Conservation (phyloP, 2,797 vertebrate genomes). For the Meriones psammophilus region DNA sequence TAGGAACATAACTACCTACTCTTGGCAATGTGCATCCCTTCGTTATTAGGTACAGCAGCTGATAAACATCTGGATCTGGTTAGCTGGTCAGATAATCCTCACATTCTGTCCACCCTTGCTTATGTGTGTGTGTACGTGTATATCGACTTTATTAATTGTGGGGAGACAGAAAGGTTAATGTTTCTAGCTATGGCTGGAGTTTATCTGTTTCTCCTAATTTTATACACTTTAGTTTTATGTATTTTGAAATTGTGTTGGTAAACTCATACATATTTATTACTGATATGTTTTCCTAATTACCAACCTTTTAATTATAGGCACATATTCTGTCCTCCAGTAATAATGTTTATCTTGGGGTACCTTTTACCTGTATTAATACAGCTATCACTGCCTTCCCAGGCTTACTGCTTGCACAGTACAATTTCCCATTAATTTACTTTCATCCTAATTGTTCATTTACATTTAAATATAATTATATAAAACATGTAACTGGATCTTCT, state of each 20-base stretch:
- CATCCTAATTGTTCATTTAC: background rate
- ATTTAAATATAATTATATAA: background rate
- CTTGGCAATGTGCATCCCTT: background rate
- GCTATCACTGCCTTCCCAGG: background rate
- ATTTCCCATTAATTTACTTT: background rate
- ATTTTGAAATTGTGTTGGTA: constrained; percentile 25
- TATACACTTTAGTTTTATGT: background rate
- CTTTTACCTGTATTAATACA: background rate
- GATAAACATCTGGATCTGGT: background rate
- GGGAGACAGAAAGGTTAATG: background rate
- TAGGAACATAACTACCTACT: background rate
- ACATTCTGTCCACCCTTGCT: background rate
- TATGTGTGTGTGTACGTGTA: background rate
- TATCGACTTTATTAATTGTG: background rate
- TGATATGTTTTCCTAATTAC: background rate
- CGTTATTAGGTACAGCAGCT: background rate
- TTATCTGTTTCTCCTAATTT: background rate
- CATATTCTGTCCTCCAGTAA: background rate
- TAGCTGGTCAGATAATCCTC: background rate
- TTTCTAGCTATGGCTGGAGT: background rate
- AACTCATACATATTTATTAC: background rate
- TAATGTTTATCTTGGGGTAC: background rate
- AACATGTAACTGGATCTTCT: background rate
- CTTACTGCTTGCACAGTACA: background rate
- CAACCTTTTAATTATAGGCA: background rate